Base-by-base conservation (phyloP, 2,888 invertebrate genomes). In the Timema cristinae region DNA sequence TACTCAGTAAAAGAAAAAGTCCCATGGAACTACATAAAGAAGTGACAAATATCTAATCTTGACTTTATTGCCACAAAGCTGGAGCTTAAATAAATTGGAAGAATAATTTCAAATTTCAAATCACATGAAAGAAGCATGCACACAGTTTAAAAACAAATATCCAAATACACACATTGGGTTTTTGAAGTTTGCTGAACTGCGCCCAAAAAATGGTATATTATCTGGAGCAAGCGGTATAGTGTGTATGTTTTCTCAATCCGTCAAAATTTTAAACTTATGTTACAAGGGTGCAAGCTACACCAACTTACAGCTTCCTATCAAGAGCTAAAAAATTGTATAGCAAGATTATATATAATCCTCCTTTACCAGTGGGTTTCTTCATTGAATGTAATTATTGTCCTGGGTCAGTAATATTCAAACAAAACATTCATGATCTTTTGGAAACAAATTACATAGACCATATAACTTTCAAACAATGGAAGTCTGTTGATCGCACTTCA, bases 401-500 rank as follows among this genome's bases (percentile, higher is more conserved):
- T 32, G 32, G 59, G 6, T 16, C 32, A 59, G 5, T 16, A 16
- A 9, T n/a, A 59, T 59, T 59, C 16, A 59, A 32, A 59, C 8
- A 59, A 16, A 11, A 15, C 16, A 2, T 59, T n/a, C 16, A 59
- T 5, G 59, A 2, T 16, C 8, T 4, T 59, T 59, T 59, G n/a
- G 59, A 11, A 59, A 15, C 32, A 59, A 59, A 59, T 59, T 6
- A 9, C 32, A 32, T 59, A 32, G 59, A 59, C n/a, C n/a, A 59
- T 59, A 32, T 59, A 48, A 63, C 63, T 6, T 63, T 32, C 63
- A 63, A 63, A 63, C 63, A 63, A 10, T 63, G 63, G 16, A 16
- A 16, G 32, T 9, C 48, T 6, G 48, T 15, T 63, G 63, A 63
- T 15, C 8, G 13, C 59, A 59, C 59, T 59, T 16, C n/a, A 13